Percentiles rank a stretch among this genome's conserved stretches.
Evolutionary conservation across 2,888 invertebrate species (phyloP).

Genomic region (Nesidiocoris tenuis): DNA sequence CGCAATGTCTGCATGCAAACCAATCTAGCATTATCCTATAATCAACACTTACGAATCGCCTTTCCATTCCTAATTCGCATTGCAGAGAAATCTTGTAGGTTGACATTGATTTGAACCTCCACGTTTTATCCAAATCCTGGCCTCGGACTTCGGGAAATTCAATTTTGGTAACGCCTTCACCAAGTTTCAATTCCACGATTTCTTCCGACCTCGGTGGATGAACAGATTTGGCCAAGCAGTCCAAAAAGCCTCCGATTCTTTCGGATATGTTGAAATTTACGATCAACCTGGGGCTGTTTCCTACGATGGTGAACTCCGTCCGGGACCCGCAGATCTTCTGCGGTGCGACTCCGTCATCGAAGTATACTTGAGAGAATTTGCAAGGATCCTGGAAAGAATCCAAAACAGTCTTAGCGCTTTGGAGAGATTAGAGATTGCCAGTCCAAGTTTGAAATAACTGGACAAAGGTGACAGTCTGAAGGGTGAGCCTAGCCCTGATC

Average conservation of each 20-base stretch:
- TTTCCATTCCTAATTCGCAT: neutral
- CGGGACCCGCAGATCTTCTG: neutral
- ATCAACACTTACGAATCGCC: neutral
- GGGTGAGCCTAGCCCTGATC: too few relatives aligned
- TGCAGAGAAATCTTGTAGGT: slow-evolving; percentile 4
- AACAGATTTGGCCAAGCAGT: slow-evolving; percentile 13
- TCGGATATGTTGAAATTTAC: neutral
- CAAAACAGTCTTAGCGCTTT: neutral
- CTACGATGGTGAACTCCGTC: neutral
- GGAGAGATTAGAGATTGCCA: too few relatives aligned
- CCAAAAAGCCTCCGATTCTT: neutral
- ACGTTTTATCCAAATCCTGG: slow-evolving; percentile 1
- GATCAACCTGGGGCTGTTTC: neutral
- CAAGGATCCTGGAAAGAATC: neutral
- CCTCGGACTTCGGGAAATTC: neutral
- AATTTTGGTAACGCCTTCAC: neutral
- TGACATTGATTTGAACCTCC: slow-evolving; percentile 3
- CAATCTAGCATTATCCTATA: neutral
- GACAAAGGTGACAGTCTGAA: too few relatives aligned
- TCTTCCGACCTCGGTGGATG: slow-evolving; percentile 17
- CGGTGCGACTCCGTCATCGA: neutral
- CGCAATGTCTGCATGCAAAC: neutral
- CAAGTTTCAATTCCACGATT: neutral
- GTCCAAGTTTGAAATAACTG: too few relatives aligned
- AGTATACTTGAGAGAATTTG: neutral